Evolutionary conservation across 2,797 vertebrate species (phyloP), one percentile per base, ranked within the genome.

Genomic region (Emys orbicularis): DNA sequence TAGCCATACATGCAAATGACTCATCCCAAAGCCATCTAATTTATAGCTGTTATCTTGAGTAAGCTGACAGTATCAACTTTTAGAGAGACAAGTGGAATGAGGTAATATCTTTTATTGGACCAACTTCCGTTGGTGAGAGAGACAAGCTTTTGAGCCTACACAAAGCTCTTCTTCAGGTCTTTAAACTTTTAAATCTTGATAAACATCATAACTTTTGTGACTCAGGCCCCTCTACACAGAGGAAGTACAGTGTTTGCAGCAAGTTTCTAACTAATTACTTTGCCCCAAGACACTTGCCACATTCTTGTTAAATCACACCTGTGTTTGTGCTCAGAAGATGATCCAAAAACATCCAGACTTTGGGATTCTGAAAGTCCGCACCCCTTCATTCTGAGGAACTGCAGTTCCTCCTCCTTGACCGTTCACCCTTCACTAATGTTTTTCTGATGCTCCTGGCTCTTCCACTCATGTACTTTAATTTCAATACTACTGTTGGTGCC

Each of bases 301-400:
- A 92, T 92, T 86, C 87, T 92, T 89, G 54, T 83, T 56, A 86
- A 89, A 50, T 72, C 87, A 89, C 91, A 93, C 87, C 79, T 86
- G 56, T 59, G 76, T 81, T 86, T 77, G 76, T 37, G 74, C n/a
- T 85, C 34, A 76, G 44, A 57, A 18, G 27, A 41, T 54, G 49
- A 23, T 50, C 37, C 83, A 77, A 7, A 31, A 53, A 50, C 50
- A 81, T 77, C 54, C 83, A 77, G 50, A 49, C 56, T 82, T 44
- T 31, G 13, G 25, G 41, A 77, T 77, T 31, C 74, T 77, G 27
- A 49, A 49, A 77, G 25, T 9, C 44, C 29, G 27, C 74, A 31
- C 44, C 12, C 15, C 7, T 77, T 77, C 27, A 29, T 47, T 49
- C 2, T 16, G 50, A 53, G 52, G 34, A 72, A 34, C 21, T 56